These are phyloP conservation scores for Asobara japonica DNA, from an alignment of 1,140 invertebrate genomes.

Conservation along the genomic window DNA sequence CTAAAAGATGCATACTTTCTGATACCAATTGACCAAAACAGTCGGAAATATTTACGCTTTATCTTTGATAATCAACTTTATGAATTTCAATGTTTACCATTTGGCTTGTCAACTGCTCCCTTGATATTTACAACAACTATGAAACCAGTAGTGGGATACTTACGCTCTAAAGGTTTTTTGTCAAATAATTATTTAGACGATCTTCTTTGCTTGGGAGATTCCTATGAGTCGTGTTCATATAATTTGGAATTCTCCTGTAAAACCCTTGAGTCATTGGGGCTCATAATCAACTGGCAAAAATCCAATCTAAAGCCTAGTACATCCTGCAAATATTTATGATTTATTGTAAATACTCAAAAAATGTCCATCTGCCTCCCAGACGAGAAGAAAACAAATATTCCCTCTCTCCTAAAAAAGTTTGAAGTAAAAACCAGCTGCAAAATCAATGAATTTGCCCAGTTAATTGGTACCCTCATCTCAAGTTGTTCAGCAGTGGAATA, in stretches of 20 bases:
- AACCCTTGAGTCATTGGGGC: neutral
- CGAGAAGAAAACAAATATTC: slow-evolving; percentile 3
- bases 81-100: neutral
- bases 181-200: slow-evolving; percentile 10
- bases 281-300: slow-evolving; percentile 4
- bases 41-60: neutral
- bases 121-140: neutral
- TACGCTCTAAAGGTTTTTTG: neutral
- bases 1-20: slow-evolving; percentile 47
- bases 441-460: slow-evolving; percentile 37
- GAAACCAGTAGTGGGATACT: neutral
- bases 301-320: neutral
- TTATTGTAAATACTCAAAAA: neutral
- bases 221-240: neutral
- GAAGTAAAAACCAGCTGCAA: slow-evolving; percentile 2
- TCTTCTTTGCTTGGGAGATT: neutral
- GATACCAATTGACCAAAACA: slow-evolving; percentile 28
- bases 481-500: slow-evolving; percentile 36
- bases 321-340: slow-evolving; percentile 10
- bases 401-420: neutral
- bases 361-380: neutral
- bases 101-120: neutral
- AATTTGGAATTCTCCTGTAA: neutral
- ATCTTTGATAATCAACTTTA: neutral
- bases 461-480: slow-evolving; percentile 33